Evolutionary conservation across 2,797 vertebrate species (phyloP).

Genomic region (Rhinella marina): DNA sequence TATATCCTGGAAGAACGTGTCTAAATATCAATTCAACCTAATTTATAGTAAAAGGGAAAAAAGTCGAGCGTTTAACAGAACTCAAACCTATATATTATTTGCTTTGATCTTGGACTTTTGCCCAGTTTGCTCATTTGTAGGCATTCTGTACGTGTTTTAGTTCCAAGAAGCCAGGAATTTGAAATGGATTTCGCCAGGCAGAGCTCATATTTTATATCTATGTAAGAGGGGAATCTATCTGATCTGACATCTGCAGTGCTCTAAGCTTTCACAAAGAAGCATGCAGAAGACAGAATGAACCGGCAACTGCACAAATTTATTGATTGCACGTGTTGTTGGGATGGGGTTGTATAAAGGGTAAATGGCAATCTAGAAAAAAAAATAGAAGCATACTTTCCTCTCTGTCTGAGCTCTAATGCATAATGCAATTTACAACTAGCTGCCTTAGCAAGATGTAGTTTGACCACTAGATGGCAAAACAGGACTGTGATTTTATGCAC

Average conservation of each 20-base stretch:
- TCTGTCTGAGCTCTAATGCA: conserved; percentile 39
- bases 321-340: conserved; percentile 58
- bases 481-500: conserved; percentile 12
- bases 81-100: conserved; percentile 54
- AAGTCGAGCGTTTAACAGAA: conserved; percentile 17
- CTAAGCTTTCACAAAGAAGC: conserved; percentile 53
- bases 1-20: conserved; percentile 32
- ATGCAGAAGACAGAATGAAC: conserved; percentile 54
- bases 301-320: conserved; percentile 58
- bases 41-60: conserved; percentile 52
- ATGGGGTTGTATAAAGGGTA: conserved; percentile 59
- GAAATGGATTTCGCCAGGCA: conserved; percentile 53
- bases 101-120: conserved; percentile 54
- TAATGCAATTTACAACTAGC: conserved; percentile 37
- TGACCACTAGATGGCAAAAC: conserved; percentile 53
- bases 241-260: conserved; percentile 57
- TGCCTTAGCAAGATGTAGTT: neutral
- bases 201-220: conserved; percentile 59
- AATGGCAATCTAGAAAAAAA: conserved; percentile 59
- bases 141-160: conserved; percentile 53
- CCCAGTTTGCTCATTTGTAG: conserved; percentile 50
- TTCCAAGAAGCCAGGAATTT: conserved; percentile 56
- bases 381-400: conserved; percentile 53
- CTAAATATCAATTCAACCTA: conserved; percentile 54
- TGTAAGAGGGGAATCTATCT: conserved; percentile 59